These are phyloP conservation scores for Choristoneura rosaceana DNA, from an alignment of 2,888 invertebrate genomes.

Conservation along the genomic window DNA sequence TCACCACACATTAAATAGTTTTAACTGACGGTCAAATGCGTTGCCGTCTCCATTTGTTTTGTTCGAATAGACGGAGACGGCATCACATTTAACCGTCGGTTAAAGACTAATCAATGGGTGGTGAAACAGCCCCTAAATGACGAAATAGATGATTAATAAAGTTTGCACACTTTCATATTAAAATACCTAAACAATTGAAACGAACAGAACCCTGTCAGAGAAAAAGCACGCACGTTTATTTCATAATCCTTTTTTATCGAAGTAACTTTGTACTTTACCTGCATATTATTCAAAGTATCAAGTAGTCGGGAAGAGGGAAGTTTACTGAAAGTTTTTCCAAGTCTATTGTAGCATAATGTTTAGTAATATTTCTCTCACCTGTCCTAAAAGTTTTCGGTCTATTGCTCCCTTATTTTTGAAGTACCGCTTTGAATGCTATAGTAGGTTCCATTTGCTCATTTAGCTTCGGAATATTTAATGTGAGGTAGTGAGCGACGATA, in stretches of 20 bases:
- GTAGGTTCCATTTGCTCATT: slow-evolving; percentile 29
- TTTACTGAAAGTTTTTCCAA: slow-evolving; percentile 22
- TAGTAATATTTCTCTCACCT: slow-evolving; percentile 28
- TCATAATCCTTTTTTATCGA: background rate
- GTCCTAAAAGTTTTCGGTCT: slow-evolving; percentile 23
- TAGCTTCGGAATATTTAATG: slow-evolving; percentile 1
- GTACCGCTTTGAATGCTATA: slow-evolving; percentile 22
- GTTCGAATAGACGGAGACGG: no score
- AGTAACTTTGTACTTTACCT: slow-evolving; percentile 5
- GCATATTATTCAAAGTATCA: slow-evolving; percentile 7
- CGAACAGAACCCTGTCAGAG: background rate
- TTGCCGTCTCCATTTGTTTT: no score
- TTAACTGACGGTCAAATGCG: no score
- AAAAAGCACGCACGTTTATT: background rate
- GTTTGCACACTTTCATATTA: no score
- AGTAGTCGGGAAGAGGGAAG: slow-evolving; percentile 13
- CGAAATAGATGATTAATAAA: no score
- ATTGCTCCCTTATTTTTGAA: slow-evolving; percentile 16
- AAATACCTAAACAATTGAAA: no score
- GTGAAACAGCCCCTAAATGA: no score
- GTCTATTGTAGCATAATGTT: slow-evolving; percentile 31
- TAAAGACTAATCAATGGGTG: no score
- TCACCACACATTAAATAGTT: no score
- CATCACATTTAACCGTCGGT: no score
- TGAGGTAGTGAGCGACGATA: background rate